Conservation (phyloP, 2,113 vertebrate species). For the Dasypus novemcinctus region DNA sequence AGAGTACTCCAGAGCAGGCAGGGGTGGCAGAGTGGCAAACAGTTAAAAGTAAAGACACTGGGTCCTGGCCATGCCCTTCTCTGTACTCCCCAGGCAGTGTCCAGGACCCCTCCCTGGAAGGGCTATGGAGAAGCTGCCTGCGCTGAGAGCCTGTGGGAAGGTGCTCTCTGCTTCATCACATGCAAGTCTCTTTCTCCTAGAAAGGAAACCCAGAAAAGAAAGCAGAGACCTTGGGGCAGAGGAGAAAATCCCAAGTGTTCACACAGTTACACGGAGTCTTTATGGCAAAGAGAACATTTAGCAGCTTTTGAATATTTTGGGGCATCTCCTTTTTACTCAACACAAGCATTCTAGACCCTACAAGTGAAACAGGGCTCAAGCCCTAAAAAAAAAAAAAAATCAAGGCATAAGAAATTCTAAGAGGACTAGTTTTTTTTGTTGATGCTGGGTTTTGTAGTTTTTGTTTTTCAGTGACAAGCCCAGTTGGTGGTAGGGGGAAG, state of each 20-base stretch:
- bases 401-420: constrained; percentile 72
- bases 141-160: not conserved
- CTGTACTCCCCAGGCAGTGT: constrained; percentile 50
- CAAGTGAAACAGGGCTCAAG: constrained; percentile 71
- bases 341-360: constrained; percentile 82
- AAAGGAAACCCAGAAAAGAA: constrained; percentile 77
- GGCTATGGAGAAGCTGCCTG: constrained; percentile 6
- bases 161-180: constrained; percentile 16
- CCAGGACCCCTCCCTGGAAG: not conserved
- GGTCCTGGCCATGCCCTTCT: constrained; percentile 42
- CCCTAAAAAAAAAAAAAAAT: constrained; percentile 65
- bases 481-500: constrained; percentile 23
- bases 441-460: constrained; percentile 55
- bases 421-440: constrained; percentile 62
- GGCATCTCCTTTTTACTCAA: constrained; percentile 80
- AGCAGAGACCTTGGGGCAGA: constrained; percentile 81
- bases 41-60: constrained; percentile 73
- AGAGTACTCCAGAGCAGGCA: not conserved
- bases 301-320: constrained; percentile 83
- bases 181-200: constrained; percentile 58
- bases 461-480: constrained; percentile 65
- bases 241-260: constrained; percentile 84
- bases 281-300: constrained; percentile 87
- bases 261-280: constrained; percentile 83
- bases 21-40: constrained; percentile 56